Conservation (phyloP, 2,888 invertebrate genomes). For the Buathra laborator region DNA sequence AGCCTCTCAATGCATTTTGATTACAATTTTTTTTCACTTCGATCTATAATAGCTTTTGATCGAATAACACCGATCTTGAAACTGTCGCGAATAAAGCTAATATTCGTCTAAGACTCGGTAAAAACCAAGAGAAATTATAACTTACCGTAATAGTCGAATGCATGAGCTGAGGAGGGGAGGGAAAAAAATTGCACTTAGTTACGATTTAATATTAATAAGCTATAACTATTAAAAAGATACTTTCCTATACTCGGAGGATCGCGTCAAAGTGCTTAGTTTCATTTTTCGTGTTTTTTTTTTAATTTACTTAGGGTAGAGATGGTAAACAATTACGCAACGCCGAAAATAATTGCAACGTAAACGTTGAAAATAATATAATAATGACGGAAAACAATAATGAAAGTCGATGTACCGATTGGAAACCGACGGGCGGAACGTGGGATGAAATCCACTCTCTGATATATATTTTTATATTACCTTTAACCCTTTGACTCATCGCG, state of each 20-base stretch:
- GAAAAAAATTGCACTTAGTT: constrained; percentile 84
- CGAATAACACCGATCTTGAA: constrained; percentile 1
- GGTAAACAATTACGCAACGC: constrained; percentile 67
- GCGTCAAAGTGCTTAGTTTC: constrained; percentile 64
- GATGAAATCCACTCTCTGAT: neutral
- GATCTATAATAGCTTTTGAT: constrained; percentile 29
- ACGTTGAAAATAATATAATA: constrained; percentile 43
- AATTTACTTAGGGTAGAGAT: constrained; percentile 40
- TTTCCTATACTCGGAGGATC: constrained; percentile 50
- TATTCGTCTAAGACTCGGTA: constrained; percentile 64
- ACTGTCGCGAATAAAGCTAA: constrained; percentile 61
- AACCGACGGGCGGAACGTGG: neutral
- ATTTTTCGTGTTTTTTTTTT: neutral
- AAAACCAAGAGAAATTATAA: constrained; percentile 90
- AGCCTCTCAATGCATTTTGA: constrained; percentile 44
- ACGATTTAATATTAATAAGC: constrained; percentile 73
- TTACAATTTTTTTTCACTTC: constrained; percentile 28
- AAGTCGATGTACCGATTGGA: constrained; percentile 1
- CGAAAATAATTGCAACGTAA: constrained; percentile 69
- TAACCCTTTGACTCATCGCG: neutral
- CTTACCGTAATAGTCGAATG: constrained; percentile 99
- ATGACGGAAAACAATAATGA: constrained; percentile 16
- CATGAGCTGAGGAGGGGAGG: constrained; percentile 91
- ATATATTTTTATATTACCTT: neutral
- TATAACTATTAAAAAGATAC: constrained; percentile 57